Evolutionary conservation across 2,797 vertebrate genomes (phyloP), one percentile per base, ranked within the genome.

Genomic region (Cetoscarus ocellatus): DNA sequence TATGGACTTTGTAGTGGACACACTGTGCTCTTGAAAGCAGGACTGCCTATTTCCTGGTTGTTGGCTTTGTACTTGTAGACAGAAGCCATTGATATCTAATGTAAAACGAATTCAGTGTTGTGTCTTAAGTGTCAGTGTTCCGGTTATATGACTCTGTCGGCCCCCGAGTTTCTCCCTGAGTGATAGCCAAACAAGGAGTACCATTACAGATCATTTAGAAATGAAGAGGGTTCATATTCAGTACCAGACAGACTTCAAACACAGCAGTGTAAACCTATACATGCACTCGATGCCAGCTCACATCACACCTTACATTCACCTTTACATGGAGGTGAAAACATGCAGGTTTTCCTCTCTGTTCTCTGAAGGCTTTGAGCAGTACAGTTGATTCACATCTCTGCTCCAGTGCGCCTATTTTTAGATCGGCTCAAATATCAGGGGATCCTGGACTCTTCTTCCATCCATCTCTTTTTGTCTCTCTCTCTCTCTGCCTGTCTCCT

Each of bases 351-450:
- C 17, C 3, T 14, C 5, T 47, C 45, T 61, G 27, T 78, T 74
- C 58, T 80, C 59, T 3, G 55, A 35, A 55, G 69, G 71, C 61
- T 72, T 61, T 45, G 56, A 74, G 42, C 38, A 64, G 60, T 69
- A 67, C 67, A 62, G 6, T 51, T 51, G 12, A 39, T 77, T 85
- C 71, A 39, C 73, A 63, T 59, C 52, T 72, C 70, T 80, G 47
- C 67, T 83, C 67, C 67, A 70, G 36, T 53, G 54, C 44, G 71
- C 61, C 73, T 88, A 87, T 93, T 91, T 91, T 91, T 91, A 86
- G 81, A 58, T 8, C 7, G n/a, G 62, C 47, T 76, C 55, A 80
- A 78, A 76, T 73, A 82, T 76, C 83, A 73, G 73, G 85, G 75
- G 86, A 83, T 81, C 76, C 67, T 73, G 61, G 39, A 19, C 57